Evolutionary conservation across 2,888 invertebrate genomes (phyloP), one percentile per base, ranked within the genome.

Genomic region (Acleris cristana): DNA sequence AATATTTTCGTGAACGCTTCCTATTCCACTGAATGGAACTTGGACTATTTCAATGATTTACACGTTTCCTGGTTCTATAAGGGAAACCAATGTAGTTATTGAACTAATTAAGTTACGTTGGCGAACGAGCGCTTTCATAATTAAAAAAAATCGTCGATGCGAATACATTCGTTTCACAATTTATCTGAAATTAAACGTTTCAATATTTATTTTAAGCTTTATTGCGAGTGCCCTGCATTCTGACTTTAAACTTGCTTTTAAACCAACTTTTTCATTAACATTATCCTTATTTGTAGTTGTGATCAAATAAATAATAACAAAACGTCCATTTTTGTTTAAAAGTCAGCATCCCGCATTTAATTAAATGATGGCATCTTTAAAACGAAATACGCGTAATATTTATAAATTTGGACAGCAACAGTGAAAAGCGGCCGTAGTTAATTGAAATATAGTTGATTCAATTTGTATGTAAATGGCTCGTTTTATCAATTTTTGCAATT

Each of bases 1-100:
- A 81, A 84, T 85, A 86, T 85, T 85, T 83, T 80, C 76, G 76
- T 71, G 75, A 76, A 72, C 74, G 73, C 72, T 80, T 77, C 78
- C 77, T 76, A 79, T 83, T 79, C 74, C 70, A 70, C 70, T 75
- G 75, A 77, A 76, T 74, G 72, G 74, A 77, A 74, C 74, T 76
- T 76, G 73, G 79, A 76, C 78, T 79, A 79, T 79, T 79, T 75
- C 77, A 77, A 79, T 83, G 81, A 82, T 84, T 83, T 82, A 82
- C 77, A 79, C 76, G 73, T 68, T 67, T 63, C 67, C 67, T 49
- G 58, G 34, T 26, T 52, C 44, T 40, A 56, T 58, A 63, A 30
- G 54, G 65, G 65, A 55, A 67, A 56, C 62, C 18, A 66, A 53
- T 58, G 49, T 58, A 58, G 58, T 67, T 63, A 58, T 48, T 12